Base-by-base conservation (phyloP, 1,140 invertebrate genomes). In the Sminthurinus signatus region DNA sequence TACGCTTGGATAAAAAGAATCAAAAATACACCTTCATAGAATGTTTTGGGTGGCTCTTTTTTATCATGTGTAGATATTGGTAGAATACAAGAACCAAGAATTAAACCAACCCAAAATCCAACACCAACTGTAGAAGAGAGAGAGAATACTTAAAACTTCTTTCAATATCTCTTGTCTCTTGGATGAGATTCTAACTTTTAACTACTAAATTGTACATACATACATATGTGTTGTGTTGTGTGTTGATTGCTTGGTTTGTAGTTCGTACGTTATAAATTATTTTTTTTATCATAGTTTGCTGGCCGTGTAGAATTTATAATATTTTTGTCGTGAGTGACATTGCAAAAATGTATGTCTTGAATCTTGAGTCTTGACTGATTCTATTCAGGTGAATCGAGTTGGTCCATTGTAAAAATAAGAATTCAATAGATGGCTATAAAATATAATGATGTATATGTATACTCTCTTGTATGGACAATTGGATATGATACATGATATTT, bases 321-420 rank as follows among this genome's bases (percentile, higher is more conserved):
- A 10, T 46, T 17, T 10, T 46, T 5, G 5, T 46, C 10, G 44
- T 10, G 44, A 46, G 19, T 46, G 44, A 46, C 10, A 46, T 46
- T 46, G 44, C 44, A 46, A 46, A 46, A 10, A 4, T n/a, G n/a
- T n/a, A n/a, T n/a, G n/a, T n/a, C n/a, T n/a, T n/a, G n/a, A n/a
- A n/a, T n/a, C n/a, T n/a, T n/a, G n/a, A n/a, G n/a, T 21, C 5
- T 10, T 46, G 5, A 21, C 5, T 46, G 44, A 17, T 46, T 46
- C 44, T 46, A 46, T 46, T 46, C 44, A 46, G 44, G 44, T 46
- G 44, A 21, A 46, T 46, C 17, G 36, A 46, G 5, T 46, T n/a
- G 19, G 21, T 46, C n/a, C 19, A 46, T 17, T 46, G 44, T 17
- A 46, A 19, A 46, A 21, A 46, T n/a, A 46, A 19, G 44, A 15